phyloP scores from a whole-genome alignment of 2,888 invertebrate species.

The Temnothorax unifasciatus region DNA sequence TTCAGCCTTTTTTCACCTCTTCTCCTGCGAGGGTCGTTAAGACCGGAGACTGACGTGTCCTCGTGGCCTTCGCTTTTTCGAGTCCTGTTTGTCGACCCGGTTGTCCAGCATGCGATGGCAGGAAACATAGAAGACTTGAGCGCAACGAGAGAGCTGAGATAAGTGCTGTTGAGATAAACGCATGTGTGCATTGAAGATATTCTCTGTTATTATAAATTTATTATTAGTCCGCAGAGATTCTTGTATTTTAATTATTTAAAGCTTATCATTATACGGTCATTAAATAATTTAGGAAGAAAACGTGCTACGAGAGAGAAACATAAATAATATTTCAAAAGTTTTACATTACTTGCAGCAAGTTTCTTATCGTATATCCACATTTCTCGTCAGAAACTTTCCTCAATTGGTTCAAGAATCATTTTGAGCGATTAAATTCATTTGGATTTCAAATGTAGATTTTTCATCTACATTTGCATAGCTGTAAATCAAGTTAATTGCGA shows the following conservation, averaged over 20 bases:
- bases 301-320: neutral
- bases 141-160: constrained; percentile 7
- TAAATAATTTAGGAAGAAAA: neutral
- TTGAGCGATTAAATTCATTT: neutral
- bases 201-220: neutral
- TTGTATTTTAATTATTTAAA: neutral
- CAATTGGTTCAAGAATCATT: neutral
- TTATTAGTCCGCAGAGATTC: neutral
- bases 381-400: neutral
- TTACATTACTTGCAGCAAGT: neutral
- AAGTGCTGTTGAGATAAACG: constrained; percentile 30
- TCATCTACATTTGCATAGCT: neutral
- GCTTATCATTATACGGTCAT: neutral
- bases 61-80: constrained; percentile 29
- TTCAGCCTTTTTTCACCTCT: constrained; percentile 1
- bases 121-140: neutral
- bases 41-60: constrained; percentile 24
- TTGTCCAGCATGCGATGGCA: constrained; percentile 25
- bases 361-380: neutral
- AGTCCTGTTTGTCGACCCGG: constrained; percentile 23
- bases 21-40: constrained; percentile 39
- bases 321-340: neutral
- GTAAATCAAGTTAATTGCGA: neutral
- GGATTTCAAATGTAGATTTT: neutral
- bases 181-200: neutral